These are phyloP conservation scores for Pristionchus japonicus DNA, from an alignment of 2,888 invertebrate genomes.

Conservation along the genomic window DNA sequence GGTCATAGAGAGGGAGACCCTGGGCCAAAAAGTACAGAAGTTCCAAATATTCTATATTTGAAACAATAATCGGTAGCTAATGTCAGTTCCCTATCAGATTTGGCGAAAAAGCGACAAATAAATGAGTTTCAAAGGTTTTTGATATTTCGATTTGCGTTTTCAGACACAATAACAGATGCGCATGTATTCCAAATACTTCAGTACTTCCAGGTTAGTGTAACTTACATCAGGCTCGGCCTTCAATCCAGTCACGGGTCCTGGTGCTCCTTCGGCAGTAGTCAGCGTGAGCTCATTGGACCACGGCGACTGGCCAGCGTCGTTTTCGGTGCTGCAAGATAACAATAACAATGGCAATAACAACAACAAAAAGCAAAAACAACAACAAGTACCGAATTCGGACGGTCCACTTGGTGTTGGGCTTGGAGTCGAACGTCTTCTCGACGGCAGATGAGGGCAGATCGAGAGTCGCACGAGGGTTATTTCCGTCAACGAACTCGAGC, in stretches of 20 bases:
- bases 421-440: conserved; percentile 72
- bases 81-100: too few relatives aligned
- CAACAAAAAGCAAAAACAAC: too few relatives aligned
- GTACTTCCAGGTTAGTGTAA: too few relatives aligned
- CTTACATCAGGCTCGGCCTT: conserved; percentile 55
- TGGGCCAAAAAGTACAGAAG: too few relatives aligned
- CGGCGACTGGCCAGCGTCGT: conserved; percentile 71
- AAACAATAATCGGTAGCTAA: too few relatives aligned
- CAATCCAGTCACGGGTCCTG: conserved; percentile 69
- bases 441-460: conserved; percentile 64
- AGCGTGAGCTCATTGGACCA: conserved; percentile 73
- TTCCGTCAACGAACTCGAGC: conserved; percentile 72
- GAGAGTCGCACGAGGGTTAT: conserved; percentile 58
- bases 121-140: too few relatives aligned
- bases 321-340: conserved; percentile 65
- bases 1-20: too few relatives aligned
- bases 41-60: too few relatives aligned
- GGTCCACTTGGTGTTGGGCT: conserved; percentile 73
- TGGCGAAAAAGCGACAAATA: too few relatives aligned
- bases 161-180: too few relatives aligned
- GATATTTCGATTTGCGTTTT: too few relatives aligned
- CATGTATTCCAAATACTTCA: background rate
- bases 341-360: too few relatives aligned
- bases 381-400: conserved; percentile 70
- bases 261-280: conserved; percentile 71